Percentiles rank a stretch among this genome's conserved stretches.
Conservation (phyloP, 2,797 vertebrate genomes). For the Pangasius sanitwongsei region DNA sequence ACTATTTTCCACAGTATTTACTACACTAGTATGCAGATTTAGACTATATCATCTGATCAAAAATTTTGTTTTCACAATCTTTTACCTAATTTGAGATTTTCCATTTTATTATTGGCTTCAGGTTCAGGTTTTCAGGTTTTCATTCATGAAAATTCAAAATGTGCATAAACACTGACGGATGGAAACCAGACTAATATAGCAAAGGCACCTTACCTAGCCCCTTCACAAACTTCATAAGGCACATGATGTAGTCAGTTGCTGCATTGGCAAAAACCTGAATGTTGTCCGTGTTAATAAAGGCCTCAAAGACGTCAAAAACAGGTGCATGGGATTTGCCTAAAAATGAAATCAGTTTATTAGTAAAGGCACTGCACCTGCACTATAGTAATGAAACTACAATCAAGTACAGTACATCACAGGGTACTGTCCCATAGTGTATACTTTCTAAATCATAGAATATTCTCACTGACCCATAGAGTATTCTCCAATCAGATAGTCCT, state of each 20-base stretch:
- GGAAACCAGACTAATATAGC: not conserved
- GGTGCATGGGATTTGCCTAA: constrained; percentile 92
- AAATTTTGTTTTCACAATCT: not conserved
- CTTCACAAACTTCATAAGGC: constrained; percentile 99
- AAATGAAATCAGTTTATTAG: not conserved
- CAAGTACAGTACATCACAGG: not conserved
- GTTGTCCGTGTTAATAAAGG: constrained; percentile 96
- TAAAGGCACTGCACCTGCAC: not conserved
- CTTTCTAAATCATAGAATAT: constrained; percentile 69
- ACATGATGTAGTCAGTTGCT: constrained; percentile 98
- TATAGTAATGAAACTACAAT: not conserved
- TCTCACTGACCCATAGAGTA: constrained; percentile 76
- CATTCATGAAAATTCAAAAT: not conserved
- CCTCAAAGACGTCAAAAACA: constrained; percentile 97
- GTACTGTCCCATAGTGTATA: not conserved
- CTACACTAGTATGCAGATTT: not conserved
- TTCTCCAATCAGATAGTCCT: constrained; percentile 89
- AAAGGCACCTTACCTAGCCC: constrained; percentile 82
- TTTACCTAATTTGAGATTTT: not conserved
- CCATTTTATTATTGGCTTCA: too few species aligned
- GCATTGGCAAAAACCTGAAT: constrained; percentile 98
- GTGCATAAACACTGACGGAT: not conserved
- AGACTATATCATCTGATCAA: not conserved
- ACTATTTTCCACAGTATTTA: not conserved
- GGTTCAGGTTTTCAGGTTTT: too few species aligned